These are phyloP conservation scores for Limulus polyphemus DNA, from an alignment of 2,888 invertebrate species.

Conservation along the genomic window DNA sequence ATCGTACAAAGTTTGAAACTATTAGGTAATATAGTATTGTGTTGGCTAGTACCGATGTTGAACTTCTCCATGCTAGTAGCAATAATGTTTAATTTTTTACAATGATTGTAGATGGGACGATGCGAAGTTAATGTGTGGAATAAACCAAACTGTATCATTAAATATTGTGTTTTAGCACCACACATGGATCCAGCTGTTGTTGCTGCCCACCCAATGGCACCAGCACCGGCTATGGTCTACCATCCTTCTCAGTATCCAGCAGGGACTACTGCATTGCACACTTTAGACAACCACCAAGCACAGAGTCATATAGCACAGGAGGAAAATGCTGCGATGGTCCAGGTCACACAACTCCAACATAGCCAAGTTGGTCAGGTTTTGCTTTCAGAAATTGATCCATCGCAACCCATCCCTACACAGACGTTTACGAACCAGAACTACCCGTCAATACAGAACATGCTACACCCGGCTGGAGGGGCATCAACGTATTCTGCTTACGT, in stretches of 20 bases:
- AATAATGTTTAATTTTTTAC: too few relatives aligned
- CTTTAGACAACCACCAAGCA: neutral
- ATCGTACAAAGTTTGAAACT: too few relatives aligned
- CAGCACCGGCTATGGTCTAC: constrained; percentile 6
- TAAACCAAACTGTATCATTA: too few relatives aligned
- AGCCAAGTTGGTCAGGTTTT: too few relatives aligned
- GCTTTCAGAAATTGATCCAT: constrained; percentile 7
- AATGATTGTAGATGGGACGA: too few relatives aligned
- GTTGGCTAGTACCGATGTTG: too few relatives aligned
- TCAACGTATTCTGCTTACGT: neutral
- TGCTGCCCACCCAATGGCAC: constrained; percentile 28
- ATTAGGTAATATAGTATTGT: too few relatives aligned
- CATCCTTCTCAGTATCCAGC: neutral
- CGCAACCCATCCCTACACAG: constrained; percentile 53
- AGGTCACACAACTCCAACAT: neutral
- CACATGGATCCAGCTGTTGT: constrained; percentile 41
- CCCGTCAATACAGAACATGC: constrained; percentile 33
- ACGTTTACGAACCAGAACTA: constrained; percentile 76
- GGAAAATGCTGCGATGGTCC: neutral
- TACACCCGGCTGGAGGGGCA: constrained; percentile 14
- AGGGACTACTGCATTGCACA: neutral
- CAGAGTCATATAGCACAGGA: too few relatives aligned
- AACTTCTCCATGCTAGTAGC: too few relatives aligned
- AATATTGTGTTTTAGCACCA: constrained; percentile 9
- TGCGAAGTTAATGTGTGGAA: too few relatives aligned